Base-by-base conservation (phyloP, 1,140 invertebrate species). In the Calephelis virginiensis region DNA sequence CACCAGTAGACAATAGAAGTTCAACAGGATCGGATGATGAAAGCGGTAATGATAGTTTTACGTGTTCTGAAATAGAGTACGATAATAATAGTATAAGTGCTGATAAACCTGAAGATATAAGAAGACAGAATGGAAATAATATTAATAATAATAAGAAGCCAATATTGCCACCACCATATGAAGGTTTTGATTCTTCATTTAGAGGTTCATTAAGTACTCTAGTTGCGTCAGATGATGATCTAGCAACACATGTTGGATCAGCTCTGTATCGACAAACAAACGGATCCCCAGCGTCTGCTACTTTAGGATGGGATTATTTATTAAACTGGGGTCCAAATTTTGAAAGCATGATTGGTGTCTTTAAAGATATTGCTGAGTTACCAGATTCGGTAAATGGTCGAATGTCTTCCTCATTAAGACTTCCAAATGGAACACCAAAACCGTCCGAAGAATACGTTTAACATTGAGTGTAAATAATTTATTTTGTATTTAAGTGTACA, bases 41-140 rank as follows among this genome's bases (percentile, higher is more conserved):
- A 84, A 98, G 97, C 83, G 97, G 97, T 5, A 98, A 99, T 90
- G 98, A 99, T 81, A 98, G 97, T 70, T 99, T 99, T 91, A 99
- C 98, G 0, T 99, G 98, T 89, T 99, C 98, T 0, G 98, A 99
- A 92, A 99, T 99, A 82, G 98, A 99, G 86, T 98, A 98, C 84
- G 98, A 99, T 77, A 96, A 97, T 78, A 95, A 96, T 70, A 97
- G 96, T 71, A 91, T 97, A 17, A 95, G 93, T 13, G 95, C 95
- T 8, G 95, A 97, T 80, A 97, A 97, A 87, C 92, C 95, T 40
- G 93, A 94, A 71, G 92, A 94, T 60, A 92, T 94, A 62, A 88
- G 94, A 75, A 87, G 94, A 69, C 92, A 88, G 62, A 94, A 94
- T 74, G 92, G 94, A 17, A 92, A 92, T 86, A 87, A 90, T 70